These are phyloP conservation scores for Odontamblyopus rebecca DNA, from an alignment of 2,797 vertebrate genomes.

Conservation along the genomic window DNA sequence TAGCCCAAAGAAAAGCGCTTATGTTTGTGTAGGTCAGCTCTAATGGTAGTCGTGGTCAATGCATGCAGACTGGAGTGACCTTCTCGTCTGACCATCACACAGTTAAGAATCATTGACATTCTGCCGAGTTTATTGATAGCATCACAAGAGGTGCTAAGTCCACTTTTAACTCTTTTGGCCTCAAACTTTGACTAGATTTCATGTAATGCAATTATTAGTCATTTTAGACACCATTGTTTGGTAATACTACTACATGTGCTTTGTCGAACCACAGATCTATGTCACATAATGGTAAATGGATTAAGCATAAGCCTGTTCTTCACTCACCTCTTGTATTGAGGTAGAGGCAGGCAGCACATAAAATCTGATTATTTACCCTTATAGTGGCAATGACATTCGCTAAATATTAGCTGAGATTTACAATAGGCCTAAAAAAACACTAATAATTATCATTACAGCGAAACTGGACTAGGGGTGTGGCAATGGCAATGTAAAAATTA, in stretches of 20 bases:
- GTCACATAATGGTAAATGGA: background rate
- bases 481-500: too few relatives aligned
- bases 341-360: too few relatives aligned
- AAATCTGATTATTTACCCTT: too few relatives aligned
- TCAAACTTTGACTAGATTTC: background rate
- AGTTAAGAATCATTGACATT: constrained; percentile 1
- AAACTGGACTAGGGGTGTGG: too few relatives aligned
- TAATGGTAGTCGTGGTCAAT: background rate
- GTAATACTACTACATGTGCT: background rate
- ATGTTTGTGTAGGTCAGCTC: background rate
- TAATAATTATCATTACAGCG: too few relatives aligned
- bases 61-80: constrained; percentile 6
- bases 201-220: background rate
- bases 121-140: background rate
- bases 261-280: background rate
- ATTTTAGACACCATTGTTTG: too few relatives aligned
- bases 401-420: too few relatives aligned
- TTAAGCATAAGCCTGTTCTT: too few relatives aligned
- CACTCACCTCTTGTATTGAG: too few relatives aligned
- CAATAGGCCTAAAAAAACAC: too few relatives aligned
- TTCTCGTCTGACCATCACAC: background rate
- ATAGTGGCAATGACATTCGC: too few relatives aligned
- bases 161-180: background rate
- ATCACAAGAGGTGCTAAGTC: background rate
- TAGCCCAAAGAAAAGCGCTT: background rate